Conservation (phyloP, 2,797 vertebrate species). For the Sebastes oblongus region DNA sequence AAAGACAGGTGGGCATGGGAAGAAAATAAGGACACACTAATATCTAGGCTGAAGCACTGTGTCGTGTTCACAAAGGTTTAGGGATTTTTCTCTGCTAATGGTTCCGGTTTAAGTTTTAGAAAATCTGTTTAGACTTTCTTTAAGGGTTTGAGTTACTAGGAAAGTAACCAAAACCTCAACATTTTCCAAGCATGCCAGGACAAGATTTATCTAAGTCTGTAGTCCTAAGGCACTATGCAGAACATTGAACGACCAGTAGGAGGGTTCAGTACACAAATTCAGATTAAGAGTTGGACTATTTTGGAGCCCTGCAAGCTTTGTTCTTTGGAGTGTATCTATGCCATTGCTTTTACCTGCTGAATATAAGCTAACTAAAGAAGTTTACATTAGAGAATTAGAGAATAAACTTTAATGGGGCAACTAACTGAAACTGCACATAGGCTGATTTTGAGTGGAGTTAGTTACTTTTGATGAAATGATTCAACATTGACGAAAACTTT, state of each 20-base stretch:
- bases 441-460: neutral
- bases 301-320: neutral
- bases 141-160: neutral
- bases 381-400: neutral
- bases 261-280: neutral
- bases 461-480: neutral
- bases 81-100: neutral
- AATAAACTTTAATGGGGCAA: too few species aligned
- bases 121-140: neutral
- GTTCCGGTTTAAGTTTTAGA: neutral
- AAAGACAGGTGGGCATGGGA: constrained; percentile 87
- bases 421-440: neutral
- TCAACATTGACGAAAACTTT: neutral
- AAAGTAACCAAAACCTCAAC: neutral
- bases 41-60: neutral
- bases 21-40: neutral
- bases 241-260: neutral
- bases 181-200: neutral
- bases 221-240: neutral
- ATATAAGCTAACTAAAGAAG: neutral
- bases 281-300: neutral
- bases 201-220: neutral
- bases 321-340: neutral
- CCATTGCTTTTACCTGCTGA: neutral
- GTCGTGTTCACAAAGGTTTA: neutral